Evolutionary conservation across 2,797 vertebrate species (phyloP), one percentile per base, ranked within the genome.

Genomic region (Eulemur albifrons): DNA sequence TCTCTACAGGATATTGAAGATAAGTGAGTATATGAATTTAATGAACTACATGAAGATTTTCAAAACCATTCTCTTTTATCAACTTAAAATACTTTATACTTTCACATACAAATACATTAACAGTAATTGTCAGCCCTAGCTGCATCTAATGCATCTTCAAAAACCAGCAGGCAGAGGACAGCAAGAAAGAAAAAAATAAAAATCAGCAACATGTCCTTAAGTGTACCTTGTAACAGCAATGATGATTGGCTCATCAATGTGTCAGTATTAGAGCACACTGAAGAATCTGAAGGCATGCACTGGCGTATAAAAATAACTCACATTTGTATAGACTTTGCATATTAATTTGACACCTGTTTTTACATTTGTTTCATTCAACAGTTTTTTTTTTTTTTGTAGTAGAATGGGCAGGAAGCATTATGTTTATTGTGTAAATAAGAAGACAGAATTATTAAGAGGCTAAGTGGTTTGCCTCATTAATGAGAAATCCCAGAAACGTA

Each of bases 301-400:
- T 7, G 54, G n/a, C 45, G 40, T 67, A 43, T 48, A 80, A 91
- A 75, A 88, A 63, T 48, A 95, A 11, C 6, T 92, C 38, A 63
- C 35, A 77, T 84, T 89, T 72, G 4, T n/a, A 82, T 48, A 72
- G 5, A 43, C 12, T 92, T 84, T 89, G 11, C 13, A 89, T 92
- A 89, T 89, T 79, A 83, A 57, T 48, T 87, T 94, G 63, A 92
- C 17, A 92, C 45, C 15, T 72, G 6, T 38, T 88, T 87, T 84
- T 79, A 82, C 3, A 79, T 90, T 92, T 38, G 21, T 63, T 95
- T 88, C 59, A 88, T 8, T 82, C 48, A 93, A 92, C 18, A 80
- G 1, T 32, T n/a, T 65, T 30, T 59, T 35, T 35, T 35, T 35
- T 54, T 23, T 85, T 80, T 23, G 81, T 70, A 21, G 23, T 73